Evolutionary conservation across 2,888 invertebrate species (phyloP).

Genomic region (Lampropteryx suffumata): DNA sequence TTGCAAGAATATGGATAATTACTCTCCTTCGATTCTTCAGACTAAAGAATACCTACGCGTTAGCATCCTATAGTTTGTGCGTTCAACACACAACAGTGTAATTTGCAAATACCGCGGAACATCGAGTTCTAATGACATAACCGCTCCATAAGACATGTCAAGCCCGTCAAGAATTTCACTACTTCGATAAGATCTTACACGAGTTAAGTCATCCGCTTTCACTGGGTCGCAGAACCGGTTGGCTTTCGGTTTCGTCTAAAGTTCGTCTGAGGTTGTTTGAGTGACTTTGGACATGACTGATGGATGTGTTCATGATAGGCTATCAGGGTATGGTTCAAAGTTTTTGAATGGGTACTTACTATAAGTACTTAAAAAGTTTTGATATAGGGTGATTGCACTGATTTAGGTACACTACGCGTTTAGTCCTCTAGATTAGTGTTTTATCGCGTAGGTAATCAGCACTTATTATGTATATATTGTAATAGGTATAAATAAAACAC

Average conservation of each 20-base stretch:
- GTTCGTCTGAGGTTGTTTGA: constrained; percentile 14
- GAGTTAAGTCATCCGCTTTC: constrained; percentile 30
- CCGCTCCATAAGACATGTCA: constrained; percentile 17
- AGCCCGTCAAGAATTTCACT: constrained; percentile 20
- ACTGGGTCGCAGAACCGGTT: constrained; percentile 17
- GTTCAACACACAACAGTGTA: background rate
- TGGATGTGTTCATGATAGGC: constrained; percentile 6
- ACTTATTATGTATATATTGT: too few relatives aligned
- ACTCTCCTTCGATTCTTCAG: background rate
- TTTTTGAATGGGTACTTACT: background rate
- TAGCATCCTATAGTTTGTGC: too few relatives aligned
- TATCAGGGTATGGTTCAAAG: background rate
- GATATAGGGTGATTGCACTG: too few relatives aligned
- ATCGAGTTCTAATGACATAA: constrained; percentile 4
- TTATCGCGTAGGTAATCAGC: too few relatives aligned
- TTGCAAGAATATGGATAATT: too few relatives aligned
- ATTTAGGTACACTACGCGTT: too few relatives aligned
- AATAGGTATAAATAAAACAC: too few relatives aligned
- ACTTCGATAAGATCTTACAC: constrained; percentile 27
- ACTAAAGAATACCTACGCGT: background rate
- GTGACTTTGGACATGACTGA: constrained; percentile 13
- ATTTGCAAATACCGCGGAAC: background rate
- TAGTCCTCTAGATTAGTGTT: too few relatives aligned
- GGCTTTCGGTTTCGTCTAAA: constrained; percentile 22
- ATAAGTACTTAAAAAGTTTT: too few relatives aligned